A percentile compares a stretch with the other conserved stretches of the same genome.
phyloP scores from a whole-genome alignment of 2,797 vertebrate species.

The Sorex maritimensis region DNA sequence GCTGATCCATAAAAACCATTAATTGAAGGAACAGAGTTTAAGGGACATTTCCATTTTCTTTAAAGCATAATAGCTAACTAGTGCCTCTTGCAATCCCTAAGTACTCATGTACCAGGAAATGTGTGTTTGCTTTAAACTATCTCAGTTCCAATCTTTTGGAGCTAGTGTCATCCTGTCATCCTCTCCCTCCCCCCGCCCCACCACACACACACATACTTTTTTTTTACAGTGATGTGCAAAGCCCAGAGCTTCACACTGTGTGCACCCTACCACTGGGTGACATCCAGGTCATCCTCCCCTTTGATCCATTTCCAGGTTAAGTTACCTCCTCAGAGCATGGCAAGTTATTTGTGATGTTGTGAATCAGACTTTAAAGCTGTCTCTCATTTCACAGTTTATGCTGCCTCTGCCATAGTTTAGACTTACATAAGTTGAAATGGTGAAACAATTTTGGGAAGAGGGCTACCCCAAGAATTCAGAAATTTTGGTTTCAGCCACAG shows the following conservation, averaged over 20 bases:
- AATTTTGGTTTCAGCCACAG: not conserved
- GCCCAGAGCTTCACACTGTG: no score
- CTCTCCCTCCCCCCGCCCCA: no score
- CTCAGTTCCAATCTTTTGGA: not conserved
- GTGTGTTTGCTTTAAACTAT: not conserved
- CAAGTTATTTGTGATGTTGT: not conserved
- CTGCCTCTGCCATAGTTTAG: not conserved
- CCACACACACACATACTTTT: no score
- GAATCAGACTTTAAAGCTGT: slow-evolving; percentile 14
- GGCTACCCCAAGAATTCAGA: not conserved
- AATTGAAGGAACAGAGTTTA: not conserved
- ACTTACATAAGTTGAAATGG: slow-evolving; percentile 7
- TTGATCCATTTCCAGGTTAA: not conserved
- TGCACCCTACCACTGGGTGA: no score
- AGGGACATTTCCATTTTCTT: not conserved
- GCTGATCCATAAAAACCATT: not conserved
- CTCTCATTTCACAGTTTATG: slow-evolving; percentile 14
- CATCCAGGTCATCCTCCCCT: not conserved
- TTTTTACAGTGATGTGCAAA: not conserved
- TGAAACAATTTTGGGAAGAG: not conserved
- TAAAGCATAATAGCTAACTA: not conserved
- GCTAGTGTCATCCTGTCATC: not conserved
- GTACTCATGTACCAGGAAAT: not conserved
- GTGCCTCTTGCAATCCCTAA: not conserved
- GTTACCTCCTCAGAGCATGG: not conserved